Evolutionary conservation across 2,888 invertebrate species (phyloP).

Genomic region (Portevinia maculata): DNA sequence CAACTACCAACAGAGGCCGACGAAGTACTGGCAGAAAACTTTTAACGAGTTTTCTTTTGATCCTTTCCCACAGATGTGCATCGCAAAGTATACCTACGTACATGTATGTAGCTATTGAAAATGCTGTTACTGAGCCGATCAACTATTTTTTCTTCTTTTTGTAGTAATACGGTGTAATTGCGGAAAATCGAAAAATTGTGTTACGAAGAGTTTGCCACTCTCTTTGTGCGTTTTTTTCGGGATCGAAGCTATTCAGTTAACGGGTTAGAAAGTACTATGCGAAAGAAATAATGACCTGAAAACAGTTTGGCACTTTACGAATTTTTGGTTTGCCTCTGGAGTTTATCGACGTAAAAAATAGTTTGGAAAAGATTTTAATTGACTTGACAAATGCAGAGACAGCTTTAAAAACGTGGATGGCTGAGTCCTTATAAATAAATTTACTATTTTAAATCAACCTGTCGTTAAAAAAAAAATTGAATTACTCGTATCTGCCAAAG

Average conservation of each 20-base stretch:
- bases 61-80: conserved; percentile 49
- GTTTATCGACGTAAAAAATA: too few species aligned
- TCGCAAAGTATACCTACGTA: not conserved
- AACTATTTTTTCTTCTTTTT: conserved; percentile 36
- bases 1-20: conserved; percentile 52
- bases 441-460: too few species aligned
- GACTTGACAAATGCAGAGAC: too few species aligned
- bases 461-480: too few species aligned
- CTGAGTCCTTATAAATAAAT: too few species aligned
- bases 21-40: conserved; percentile 63
- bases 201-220: conserved; percentile 28
- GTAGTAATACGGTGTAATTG: conserved; percentile 56
- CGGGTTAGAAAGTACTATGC: not conserved
- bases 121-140: conserved; percentile 57
- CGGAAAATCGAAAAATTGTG: conserved; percentile 61
- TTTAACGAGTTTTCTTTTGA: conserved; percentile 76
- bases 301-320: too few species aligned
- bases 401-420: too few species aligned
- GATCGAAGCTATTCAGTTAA: not conserved
- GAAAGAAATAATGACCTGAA: too few species aligned
- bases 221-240: not conserved
- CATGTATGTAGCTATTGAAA: conserved; percentile 18
- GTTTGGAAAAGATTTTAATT: too few species aligned
- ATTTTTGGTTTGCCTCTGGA: too few species aligned
- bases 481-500: too few species aligned